Conservation (phyloP, 2,888 invertebrate genomes). For the Lepidonotus clava region DNA sequence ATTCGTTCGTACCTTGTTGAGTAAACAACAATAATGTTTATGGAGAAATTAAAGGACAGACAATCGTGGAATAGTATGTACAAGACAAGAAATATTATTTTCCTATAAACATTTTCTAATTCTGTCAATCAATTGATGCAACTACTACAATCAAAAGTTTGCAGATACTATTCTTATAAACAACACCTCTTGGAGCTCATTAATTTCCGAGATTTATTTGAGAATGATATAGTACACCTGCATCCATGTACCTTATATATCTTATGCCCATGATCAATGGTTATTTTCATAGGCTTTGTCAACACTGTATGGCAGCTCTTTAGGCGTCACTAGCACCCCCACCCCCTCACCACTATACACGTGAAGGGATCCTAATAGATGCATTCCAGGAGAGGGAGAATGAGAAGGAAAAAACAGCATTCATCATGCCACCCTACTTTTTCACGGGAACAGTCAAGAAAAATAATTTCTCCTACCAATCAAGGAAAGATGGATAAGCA, state of each 20-base stretch:
- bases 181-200: background rate
- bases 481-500: slow-evolving; percentile 35
- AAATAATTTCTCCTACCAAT: slow-evolving; percentile 29
- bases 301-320: background rate
- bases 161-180: background rate
- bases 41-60: too few species aligned
- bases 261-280: background rate
- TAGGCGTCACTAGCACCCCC: background rate
- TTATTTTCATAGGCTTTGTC: background rate
- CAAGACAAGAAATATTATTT: too few species aligned
- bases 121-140: too few species aligned
- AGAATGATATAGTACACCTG: background rate
- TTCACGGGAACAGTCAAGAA: background rate
- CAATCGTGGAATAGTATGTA: too few species aligned
- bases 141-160: too few species aligned
- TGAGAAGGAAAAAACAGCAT: background rate
- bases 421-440: background rate
- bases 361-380: background rate
- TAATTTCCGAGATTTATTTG: background rate
- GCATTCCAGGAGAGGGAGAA: background rate
- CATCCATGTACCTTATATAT: too few species aligned
- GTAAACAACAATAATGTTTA: too few species aligned
- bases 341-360: background rate
- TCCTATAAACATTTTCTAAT: too few species aligned
- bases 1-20: too few species aligned